These are phyloP conservation scores for Labeo rohita DNA, from an alignment of 2,113 vertebrate species.

Conservation along the genomic window DNA sequence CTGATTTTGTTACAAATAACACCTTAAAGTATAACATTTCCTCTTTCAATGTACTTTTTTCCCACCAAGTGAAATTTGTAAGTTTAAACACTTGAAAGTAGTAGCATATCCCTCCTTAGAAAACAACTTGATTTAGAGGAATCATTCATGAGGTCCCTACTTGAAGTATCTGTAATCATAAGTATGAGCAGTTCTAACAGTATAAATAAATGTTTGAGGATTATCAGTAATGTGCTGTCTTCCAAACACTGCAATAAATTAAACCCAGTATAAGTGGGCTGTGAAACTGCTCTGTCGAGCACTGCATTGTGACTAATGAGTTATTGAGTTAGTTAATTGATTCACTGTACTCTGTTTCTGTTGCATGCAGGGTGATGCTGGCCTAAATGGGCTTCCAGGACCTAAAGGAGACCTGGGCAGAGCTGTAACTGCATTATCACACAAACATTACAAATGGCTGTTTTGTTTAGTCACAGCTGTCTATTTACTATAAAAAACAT, in stretches of 20 bases:
- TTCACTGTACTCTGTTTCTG: slow-evolving; percentile 1
- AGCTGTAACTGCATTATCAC: slow-evolving; percentile 38
- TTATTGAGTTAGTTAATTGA: slow-evolving; percentile 2
- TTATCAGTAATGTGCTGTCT: neutral
- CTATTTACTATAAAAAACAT: neutral
- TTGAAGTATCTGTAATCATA: neutral
- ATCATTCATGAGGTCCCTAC: too few relatives aligned
- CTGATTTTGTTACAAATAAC: too few relatives aligned
- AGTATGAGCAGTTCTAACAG: neutral
- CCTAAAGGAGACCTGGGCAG: slow-evolving; percentile 46
- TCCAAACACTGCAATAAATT: neutral
- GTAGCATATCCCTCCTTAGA: too few relatives aligned
- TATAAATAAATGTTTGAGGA: neutral
- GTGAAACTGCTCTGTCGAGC: neutral
- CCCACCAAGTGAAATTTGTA: too few relatives aligned
- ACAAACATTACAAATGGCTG: neutral
- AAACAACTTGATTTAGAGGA: too few relatives aligned
- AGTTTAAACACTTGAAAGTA: too few relatives aligned
- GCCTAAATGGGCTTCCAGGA: slow-evolving; percentile 30
- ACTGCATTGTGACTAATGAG: neutral
- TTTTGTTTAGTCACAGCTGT: neutral
- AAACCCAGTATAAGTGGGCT: neutral
- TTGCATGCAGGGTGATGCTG: slow-evolving; percentile 37
- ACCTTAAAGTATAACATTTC: too few relatives aligned
- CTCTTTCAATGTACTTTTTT: too few relatives aligned